Evolutionary conservation across 1,140 invertebrate species (phyloP), one percentile per base, ranked within the genome.

Genomic region (Hormaphis cornu): DNA sequence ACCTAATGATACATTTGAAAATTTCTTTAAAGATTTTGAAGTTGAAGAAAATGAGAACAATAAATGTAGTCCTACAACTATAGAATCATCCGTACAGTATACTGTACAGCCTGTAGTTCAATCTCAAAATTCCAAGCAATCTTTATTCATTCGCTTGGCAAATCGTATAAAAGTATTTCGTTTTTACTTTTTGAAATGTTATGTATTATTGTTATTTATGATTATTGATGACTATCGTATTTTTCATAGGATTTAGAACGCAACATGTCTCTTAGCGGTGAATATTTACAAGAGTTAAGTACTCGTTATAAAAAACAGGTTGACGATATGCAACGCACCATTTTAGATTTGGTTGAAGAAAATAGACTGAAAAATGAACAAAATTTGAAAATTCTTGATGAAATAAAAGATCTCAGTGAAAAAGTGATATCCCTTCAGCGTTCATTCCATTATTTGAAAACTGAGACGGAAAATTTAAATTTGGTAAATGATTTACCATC

Each of bases 211-310:
- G 0, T 26, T 50, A 14, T 70, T 16, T 20, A 16, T 26, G 58
- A 7, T 26, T 24, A 20, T n/a, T 33, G 14, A 48, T 44, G 20
- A 24, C 54, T 53, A 6, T 8, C 14, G 1, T 61, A 6, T 24
- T 54, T 37, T 22, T 9, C 24, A 24, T 79, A 91, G 85, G 86
- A 88, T 69, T 80, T 99, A 70, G 96, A 99, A 79, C 83, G 90
- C 58, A 98, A 99, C 79, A 94, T 98, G 85, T 95, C 94, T 3
- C 80, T 98, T 3, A 96, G 91, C 71, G 90, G 90, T 70, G 92
- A 96, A 75, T 98, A 98, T 79, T 80, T 98, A 53, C 93, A 97
- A 78, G 94, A 98, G 77, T 78, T 98, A 52, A 96, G 92, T 78
- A 85, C 89, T 40, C 83, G 93, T 46, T 98, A 97, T 78, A 95